Evolutionary conservation across 2,888 invertebrate species (phyloP), one percentile per base, ranked within the genome.

Genomic region (Crioceris asparagi): DNA sequence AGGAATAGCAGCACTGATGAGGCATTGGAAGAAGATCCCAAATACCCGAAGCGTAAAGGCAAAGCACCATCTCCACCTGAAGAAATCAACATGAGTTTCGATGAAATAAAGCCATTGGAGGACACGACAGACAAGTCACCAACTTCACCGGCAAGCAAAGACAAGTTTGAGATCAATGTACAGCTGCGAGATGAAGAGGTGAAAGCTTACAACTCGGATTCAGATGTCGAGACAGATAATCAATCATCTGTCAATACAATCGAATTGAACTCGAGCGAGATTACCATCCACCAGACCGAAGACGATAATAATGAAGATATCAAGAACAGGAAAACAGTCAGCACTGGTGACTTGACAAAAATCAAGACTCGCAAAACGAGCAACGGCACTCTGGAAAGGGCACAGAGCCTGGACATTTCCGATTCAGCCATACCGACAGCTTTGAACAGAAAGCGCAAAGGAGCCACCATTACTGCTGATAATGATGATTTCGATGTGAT

Each of bases 371-470:
- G 42, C 1, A 69, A 58, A 45, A 54, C 50, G 7, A 61, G 56
- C 36, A 55, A 53, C 3, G 75, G 77, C 3, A 78, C 77, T 7
- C 60, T 81, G 36, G 85, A 86, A 63, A 68, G 85, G 44, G 84
- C 86, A 1, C 83, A 85, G 56, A 85, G 85, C 51, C 65, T 86
- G 29, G 86, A 86, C 47, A 79, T 83, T 60, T 78, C 79, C 2
- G 71, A 72, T 35, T 58, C 69, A 0, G 65, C 44, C 6, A 34
- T 43, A 14, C 40, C 43, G 5, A 19, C 25, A 11, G 34, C 44
- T 2, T 34, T 31, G 18, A 26, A 41, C 12, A 40, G 38, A 5
- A 50, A 40, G 15, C 32, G 41, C 18, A 39, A 45, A 39, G 15
- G 40, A 30, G 39, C 41, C 31, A n/a, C n/a, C n/a, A n/a, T n/a